phyloP scores from a whole-genome alignment of 2,888 invertebrate genomes.

The Sarcophaga rosellei region DNA sequence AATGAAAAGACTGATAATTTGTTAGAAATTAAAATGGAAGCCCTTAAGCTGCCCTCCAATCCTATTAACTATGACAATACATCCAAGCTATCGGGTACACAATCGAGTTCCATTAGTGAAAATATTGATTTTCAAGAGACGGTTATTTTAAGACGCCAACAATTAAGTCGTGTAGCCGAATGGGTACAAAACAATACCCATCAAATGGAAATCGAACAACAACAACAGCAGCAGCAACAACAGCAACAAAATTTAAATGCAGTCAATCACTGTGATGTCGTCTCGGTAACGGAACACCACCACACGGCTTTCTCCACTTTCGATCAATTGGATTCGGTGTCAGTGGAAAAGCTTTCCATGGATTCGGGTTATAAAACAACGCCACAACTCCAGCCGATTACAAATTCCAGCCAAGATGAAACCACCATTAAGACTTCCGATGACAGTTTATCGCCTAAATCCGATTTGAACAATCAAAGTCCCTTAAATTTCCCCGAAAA shows the following conservation, averaged over 20 bases:
- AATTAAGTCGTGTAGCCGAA: constrained; percentile 87
- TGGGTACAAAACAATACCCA: constrained; percentile 88
- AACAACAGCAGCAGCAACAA: constrained; percentile 57
- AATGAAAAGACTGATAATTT: constrained; percentile 69
- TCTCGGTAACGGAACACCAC: constrained; percentile 75
- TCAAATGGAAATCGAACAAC: constrained; percentile 80
- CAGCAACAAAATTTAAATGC: constrained; percentile 33
- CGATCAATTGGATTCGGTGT: constrained; percentile 78
- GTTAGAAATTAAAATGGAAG: constrained; percentile 68
- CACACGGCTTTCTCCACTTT: constrained; percentile 76
- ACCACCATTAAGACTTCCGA: constrained; percentile 74
- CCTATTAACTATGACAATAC: constrained; percentile 68
- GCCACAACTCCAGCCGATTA: constrained; percentile 73
- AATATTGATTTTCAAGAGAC: constrained; percentile 80
- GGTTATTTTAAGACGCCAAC: constrained; percentile 84
- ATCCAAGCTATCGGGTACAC: constrained; percentile 77
- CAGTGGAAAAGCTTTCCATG: constrained; percentile 79
- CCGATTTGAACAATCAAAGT: constrained; percentile 71
- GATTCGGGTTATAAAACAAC: constrained; percentile 80
- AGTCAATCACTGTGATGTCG: constrained; percentile 72
- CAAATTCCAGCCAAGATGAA: constrained; percentile 68
- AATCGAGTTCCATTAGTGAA: constrained; percentile 79
- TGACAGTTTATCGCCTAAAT: constrained; percentile 77
- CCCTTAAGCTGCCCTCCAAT: constrained; percentile 17
- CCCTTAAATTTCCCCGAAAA: constrained; percentile 48